Evolutionary conservation across 2,888 invertebrate genomes (phyloP).

Genomic region (Nomada hirtipes): DNA sequence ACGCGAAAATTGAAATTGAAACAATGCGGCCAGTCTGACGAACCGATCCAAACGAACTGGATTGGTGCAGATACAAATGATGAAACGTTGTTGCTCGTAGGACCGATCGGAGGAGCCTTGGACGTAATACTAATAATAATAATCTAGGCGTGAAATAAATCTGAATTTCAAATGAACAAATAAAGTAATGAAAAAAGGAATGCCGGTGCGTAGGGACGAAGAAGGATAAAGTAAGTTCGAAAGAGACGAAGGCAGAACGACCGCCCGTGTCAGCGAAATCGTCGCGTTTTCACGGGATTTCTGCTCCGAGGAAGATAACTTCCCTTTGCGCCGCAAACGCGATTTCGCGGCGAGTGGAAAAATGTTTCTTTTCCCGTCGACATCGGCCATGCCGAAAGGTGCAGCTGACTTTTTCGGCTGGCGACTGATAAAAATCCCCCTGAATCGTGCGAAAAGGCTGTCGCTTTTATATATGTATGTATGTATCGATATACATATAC

Average conservation of each 20-base stretch:
- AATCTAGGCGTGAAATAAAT: conserved; percentile 15
- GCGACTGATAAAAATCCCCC: conserved; percentile 51
- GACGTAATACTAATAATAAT: background rate
- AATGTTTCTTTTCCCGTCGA: conserved; percentile 60
- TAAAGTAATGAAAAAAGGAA: background rate
- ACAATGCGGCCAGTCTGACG: conserved; percentile 45
- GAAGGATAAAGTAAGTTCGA: conserved; percentile 37
- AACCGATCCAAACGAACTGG: conserved; percentile 50
- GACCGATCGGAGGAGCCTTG: background rate
- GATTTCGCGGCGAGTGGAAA: conserved; percentile 61
- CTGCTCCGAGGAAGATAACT: conserved; percentile 59
- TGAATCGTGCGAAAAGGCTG: conserved; percentile 45
- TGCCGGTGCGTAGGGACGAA: background rate
- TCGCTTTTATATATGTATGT: background rate
- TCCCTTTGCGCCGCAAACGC: conserved; percentile 56
- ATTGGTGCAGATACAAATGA: background rate
- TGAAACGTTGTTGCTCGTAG: too few species aligned
- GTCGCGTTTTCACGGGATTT: conserved; percentile 54
- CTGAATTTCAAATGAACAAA: conserved; percentile 23
- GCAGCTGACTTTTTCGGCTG: conserved; percentile 43
- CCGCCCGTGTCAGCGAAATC: conserved; percentile 65
- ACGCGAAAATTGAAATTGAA: conserved; percentile 58
- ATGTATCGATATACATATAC: too few species aligned
- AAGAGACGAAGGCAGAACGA: conserved; percentile 33
- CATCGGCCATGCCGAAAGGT: conserved; percentile 47